Base-by-base conservation (phyloP, 2,888 invertebrate genomes). In the Melolontha melolontha region DNA sequence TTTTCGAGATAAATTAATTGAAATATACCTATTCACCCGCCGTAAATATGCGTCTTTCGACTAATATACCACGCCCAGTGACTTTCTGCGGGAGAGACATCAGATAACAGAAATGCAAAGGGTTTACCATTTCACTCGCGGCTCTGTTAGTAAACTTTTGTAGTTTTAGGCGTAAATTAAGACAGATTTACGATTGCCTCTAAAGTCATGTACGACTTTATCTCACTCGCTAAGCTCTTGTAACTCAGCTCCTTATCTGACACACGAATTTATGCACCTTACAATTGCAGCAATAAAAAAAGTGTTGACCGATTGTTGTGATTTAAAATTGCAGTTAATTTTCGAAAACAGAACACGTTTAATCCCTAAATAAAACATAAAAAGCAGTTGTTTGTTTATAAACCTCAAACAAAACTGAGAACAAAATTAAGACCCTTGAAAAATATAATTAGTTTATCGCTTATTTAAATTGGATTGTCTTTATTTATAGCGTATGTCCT, bases 101-200 rank as follows among this genome's bases (percentile, higher is more conserved):
- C 57, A 57, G 57, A 57, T 57, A 57, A 57, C 57, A 57, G 44
- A 57, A 52, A 52, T 57, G 22, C 42, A 57, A 42, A 22, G 12
- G 42, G 57, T 44, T 42, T 57, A 57, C 42, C 57, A 22, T 57
- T 57, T 57, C 57, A 57, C 44, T 57, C 27, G 57, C 44, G 44
- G 57, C 57, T 42, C 42, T 40, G 64, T 64, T 64, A 40, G 51
- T 17, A 34, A 44, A 57, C 42, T 44, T 57, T 57, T 64, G 64
- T 64, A 51, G 64, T 64, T 64, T 64, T 51, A 52, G 64, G 50
- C 64, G 64, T 64, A 64, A 64, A 64, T 64, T 64, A 64, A 64
- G 64, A 51, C 51, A 52, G 64, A 64, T 64, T 64, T 64, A 64
- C 64, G 51, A 51, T 51, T 50, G 40, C 34, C 51, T 49, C 64